Evolutionary conservation across 2,888 invertebrate species (phyloP).

Genomic region (Steinernema hermaphroditum): DNA sequence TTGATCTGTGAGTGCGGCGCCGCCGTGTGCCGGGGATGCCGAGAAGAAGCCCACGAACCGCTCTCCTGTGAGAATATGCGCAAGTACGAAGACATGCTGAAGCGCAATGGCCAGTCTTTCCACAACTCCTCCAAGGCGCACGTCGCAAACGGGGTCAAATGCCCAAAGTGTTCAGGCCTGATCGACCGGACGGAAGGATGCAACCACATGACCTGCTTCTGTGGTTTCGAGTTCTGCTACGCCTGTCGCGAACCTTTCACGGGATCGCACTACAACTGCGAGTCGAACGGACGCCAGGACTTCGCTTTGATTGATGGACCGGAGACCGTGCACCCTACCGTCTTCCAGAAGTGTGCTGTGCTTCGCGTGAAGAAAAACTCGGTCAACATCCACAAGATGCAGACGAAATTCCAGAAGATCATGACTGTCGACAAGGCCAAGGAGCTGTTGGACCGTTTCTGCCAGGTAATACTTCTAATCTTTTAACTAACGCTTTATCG

Average conservation of each 20-base stretch:
- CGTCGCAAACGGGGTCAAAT: conserved; percentile 13
- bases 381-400: background rate
- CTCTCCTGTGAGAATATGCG: conserved; percentile 10
- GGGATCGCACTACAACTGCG: conserved; percentile 13
- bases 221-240: conserved; percentile 24
- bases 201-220: conserved; percentile 20
- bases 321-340: background rate
- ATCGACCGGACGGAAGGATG: conserved; percentile 4
- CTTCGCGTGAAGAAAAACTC: background rate
- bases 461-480: background rate
- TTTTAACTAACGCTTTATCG: too few species aligned
- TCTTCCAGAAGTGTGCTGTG: conserved; percentile 2
- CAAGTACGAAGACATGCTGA: conserved; percentile 11
- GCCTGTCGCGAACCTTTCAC: conserved; percentile 1
- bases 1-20: background rate
- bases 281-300: background rate
- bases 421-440: background rate
- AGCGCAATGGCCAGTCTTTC: conserved; percentile 13
- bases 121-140: background rate
- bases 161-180: background rate
- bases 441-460: background rate
- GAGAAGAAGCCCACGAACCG: conserved; percentile 16
- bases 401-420: background rate
- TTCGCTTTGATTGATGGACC: background rate
- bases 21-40: background rate